phyloP scores from a whole-genome alignment of 2,797 vertebrate species.

The Gadopsis bispinosus region DNA sequence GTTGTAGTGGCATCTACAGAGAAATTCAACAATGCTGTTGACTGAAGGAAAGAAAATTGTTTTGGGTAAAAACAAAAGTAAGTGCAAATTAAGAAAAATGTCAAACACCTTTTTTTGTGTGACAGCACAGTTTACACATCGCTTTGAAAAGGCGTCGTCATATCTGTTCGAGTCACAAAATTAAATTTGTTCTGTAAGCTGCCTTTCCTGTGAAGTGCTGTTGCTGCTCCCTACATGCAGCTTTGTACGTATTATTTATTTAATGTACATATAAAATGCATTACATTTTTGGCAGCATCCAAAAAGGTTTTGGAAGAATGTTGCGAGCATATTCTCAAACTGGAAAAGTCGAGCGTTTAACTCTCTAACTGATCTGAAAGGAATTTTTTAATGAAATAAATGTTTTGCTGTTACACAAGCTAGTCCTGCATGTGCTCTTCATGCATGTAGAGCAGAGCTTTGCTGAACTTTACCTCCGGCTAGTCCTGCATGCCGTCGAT shows the following conservation, averaged over 20 bases:
- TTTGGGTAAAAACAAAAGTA: not conserved
- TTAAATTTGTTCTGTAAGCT: not conserved
- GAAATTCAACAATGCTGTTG: not conserved
- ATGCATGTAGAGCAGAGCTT: not conserved
- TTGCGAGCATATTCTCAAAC: not conserved
- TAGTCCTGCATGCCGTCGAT: not conserved
- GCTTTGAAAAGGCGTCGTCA: not conserved
- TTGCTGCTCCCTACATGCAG: not conserved
- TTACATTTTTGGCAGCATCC: not conserved
- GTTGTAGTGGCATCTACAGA: not conserved
- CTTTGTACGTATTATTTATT: not conserved
- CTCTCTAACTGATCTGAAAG: not conserved
- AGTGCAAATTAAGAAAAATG: not conserved
- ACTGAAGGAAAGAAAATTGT: too few relatives aligned
- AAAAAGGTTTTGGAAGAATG: not conserved
- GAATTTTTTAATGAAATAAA: not conserved
- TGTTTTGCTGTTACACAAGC: not conserved
- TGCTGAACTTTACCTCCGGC: not conserved
- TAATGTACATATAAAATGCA: too few relatives aligned
- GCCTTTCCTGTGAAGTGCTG: not conserved
- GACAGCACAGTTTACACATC: not conserved
- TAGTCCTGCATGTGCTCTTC: not conserved
- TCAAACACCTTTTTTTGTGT: too few relatives aligned
- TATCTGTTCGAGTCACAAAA: not conserved
- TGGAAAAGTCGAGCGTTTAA: not conserved